Percentiles rank a stretch among this genome's conserved stretches.
These are phyloP conservation scores for Poecilia picta DNA, from an alignment of 2,797 vertebrate genomes.

Conservation along the genomic window DNA sequence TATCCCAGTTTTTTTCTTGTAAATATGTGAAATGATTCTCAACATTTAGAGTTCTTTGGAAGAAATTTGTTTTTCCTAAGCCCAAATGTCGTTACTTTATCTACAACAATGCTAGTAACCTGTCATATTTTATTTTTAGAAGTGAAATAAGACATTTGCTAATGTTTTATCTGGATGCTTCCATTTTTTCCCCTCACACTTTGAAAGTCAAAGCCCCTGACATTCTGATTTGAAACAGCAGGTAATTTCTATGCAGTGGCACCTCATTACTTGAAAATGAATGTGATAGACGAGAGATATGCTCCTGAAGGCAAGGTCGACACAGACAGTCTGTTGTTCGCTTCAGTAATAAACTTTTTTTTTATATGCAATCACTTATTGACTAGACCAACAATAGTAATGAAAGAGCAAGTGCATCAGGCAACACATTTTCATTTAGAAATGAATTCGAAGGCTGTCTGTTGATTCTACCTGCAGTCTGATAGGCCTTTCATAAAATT, in stretches of 20 bases:
- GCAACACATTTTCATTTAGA: conserved; percentile 45
- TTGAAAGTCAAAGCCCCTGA: conserved; percentile 25
- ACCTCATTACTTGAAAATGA: conserved; percentile 65
- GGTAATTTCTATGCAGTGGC: conserved; percentile 55
- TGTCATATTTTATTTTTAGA: not conserved
- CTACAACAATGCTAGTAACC: not conserved
- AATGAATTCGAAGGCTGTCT: conserved; percentile 52
- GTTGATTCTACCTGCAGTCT: conserved; percentile 48
- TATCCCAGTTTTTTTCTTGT: not conserved
- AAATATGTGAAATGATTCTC: not conserved
- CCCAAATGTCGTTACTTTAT: not conserved
- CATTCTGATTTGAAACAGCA: conserved; percentile 43
- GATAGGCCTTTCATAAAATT: conserved; percentile 50
- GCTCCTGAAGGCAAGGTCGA: conserved; percentile 35
- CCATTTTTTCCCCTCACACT: conserved; percentile 8
- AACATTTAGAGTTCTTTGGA: not conserved
- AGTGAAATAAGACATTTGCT: not conserved
- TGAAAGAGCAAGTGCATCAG: conserved; percentile 45
- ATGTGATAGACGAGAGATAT: conserved; percentile 51
- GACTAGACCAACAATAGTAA: conserved; percentile 49
- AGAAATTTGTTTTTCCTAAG: not conserved
- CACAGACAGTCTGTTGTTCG: conserved; percentile 54
- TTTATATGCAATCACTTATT: conserved; percentile 52
- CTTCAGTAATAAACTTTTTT: conserved; percentile 53
- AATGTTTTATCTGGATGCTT: conserved; percentile 2